A percentile compares a stretch with the other conserved stretches of the same genome.
Conservation (phyloP, 2,888 invertebrate species). For the Spilosoma lubricipeda region DNA sequence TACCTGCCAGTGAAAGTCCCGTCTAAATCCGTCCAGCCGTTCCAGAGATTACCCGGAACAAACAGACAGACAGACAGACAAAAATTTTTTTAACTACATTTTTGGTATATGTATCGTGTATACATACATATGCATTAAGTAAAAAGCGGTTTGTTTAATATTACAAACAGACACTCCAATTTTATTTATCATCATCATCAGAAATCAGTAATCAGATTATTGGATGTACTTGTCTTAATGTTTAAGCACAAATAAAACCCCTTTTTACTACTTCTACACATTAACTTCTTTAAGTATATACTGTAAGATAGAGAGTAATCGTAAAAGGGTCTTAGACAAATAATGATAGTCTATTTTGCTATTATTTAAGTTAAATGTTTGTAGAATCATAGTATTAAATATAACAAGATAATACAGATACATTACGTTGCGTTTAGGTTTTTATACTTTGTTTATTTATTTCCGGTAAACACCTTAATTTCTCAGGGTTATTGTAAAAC, state of each 20-base stretch:
- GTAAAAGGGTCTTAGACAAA: neutral
- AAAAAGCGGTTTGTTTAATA: no score
- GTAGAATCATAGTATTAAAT: neutral
- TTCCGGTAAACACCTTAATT: neutral
- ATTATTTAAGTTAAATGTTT: neutral
- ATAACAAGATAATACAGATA: neutral
- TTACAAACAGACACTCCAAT: no score
- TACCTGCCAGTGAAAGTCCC: no score
- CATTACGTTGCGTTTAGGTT: neutral
- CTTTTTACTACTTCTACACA: neutral
- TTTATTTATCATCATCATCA: no score
- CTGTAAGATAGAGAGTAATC: neutral
- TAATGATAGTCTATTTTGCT: neutral
- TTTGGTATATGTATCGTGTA: no score
- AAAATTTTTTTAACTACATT: no score
- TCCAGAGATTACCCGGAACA: no score
- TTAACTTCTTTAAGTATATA: neutral
- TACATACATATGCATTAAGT: no score
- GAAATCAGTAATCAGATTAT: neutral
- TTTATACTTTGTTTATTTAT: neutral
- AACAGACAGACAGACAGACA: no score
- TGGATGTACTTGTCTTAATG: neutral
- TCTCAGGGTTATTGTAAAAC: conserved; percentile 43
- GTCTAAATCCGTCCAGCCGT: no score
- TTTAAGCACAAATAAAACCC: neutral